Conservation (phyloP, 2,113 vertebrate species). For the Tupaia chinensis region DNA sequence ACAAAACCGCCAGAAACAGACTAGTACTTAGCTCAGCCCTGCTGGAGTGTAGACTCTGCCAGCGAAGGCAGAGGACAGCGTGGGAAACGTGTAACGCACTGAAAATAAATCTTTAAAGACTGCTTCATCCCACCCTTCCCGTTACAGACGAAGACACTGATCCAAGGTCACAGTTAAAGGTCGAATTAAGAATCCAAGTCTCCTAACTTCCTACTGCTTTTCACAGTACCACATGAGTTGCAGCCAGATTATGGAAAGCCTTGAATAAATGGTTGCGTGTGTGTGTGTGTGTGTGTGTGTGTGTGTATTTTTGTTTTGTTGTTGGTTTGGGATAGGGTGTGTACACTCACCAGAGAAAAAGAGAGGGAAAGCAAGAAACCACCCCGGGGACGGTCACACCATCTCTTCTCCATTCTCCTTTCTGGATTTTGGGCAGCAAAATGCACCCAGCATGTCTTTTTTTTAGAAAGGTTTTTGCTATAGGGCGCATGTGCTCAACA, state of each 20-base stretch:
- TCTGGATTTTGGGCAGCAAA: too few species aligned
- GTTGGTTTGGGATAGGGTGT: too few species aligned
- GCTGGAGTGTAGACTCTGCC: neutral
- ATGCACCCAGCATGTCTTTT: too few species aligned
- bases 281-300: too few species aligned
- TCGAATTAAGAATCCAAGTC: neutral
- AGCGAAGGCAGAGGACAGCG: neutral
- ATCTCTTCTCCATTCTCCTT: too few species aligned
- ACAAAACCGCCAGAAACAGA: neutral
- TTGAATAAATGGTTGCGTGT: neutral
- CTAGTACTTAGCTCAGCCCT: neutral
- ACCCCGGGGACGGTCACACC: too few species aligned
- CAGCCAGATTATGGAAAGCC: neutral
- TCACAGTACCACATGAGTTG: neutral
- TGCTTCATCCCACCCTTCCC: neutral
- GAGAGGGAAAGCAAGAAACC: too few species aligned
- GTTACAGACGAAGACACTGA: constrained; percentile 8
- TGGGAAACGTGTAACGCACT: neutral
- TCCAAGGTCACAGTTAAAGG: neutral
- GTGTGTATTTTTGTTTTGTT: too few species aligned
- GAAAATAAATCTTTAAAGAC: neutral
- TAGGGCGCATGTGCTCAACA: too few species aligned
- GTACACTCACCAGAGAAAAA: too few species aligned
- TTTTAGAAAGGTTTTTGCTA: too few species aligned
- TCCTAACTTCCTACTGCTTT: neutral